Percentiles rank a stretch among this genome's conserved stretches.
These are phyloP conservation scores for Adelges cooleyi DNA, from an alignment of 1,140 invertebrate genomes.

Conservation along the genomic window DNA sequence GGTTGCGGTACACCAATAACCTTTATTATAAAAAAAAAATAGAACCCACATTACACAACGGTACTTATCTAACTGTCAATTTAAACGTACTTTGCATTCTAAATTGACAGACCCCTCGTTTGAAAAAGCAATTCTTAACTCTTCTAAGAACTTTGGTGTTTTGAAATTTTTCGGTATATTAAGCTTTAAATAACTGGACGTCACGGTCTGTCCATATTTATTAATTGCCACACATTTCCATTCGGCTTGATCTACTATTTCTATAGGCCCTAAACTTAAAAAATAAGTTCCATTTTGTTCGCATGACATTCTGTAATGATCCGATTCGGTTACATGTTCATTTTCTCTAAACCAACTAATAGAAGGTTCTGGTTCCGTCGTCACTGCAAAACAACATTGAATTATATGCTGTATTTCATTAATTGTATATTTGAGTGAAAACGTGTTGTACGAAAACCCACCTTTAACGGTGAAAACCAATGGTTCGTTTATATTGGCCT, in stretches of 20 bases:
- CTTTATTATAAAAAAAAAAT: slow-evolving; percentile 32
- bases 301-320: slow-evolving; percentile 25
- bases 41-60: background rate
- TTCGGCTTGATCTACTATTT: slow-evolving; percentile 73
- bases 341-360: slow-evolving; percentile 24
- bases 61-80: background rate
- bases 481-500: slow-evolving; percentile 67
- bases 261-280: slow-evolving; percentile 57
- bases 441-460: slow-evolving; percentile 34
- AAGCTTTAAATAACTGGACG: slow-evolving; percentile 70
- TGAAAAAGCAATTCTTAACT: slow-evolving; percentile 66
- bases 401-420: background rate
- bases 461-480: slow-evolving; percentile 71
- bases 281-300: slow-evolving; percentile 59
- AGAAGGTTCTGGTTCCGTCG: background rate
- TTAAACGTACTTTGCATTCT: slow-evolving; percentile 60
- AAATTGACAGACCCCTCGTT: slow-evolving; percentile 80
- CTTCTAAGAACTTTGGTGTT: slow-evolving; percentile 75
- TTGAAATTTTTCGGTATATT: slow-evolving; percentile 77
- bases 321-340: slow-evolving; percentile 28
- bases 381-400: background rate
- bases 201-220: slow-evolving; percentile 75
- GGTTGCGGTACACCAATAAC: slow-evolving; percentile 86
- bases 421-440: background rate
- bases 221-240: slow-evolving; percentile 83